These are phyloP conservation scores for Aphis craccivora DNA, from an alignment of 1,140 invertebrate species.

Conservation along the genomic window DNA sequence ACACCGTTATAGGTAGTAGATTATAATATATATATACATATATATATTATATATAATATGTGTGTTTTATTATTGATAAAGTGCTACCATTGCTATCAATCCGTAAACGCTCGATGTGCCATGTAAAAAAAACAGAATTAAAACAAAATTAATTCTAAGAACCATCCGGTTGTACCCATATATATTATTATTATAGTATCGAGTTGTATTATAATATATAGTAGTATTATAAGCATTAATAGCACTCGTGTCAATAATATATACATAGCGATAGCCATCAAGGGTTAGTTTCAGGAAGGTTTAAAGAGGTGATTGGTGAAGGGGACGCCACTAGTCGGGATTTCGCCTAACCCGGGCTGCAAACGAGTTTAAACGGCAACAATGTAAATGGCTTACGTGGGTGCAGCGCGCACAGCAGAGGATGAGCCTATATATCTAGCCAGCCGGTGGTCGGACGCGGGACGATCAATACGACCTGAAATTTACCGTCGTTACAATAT, in stretches of 20 bases:
- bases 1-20: neutral
- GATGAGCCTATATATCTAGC: slow-evolving; percentile 43
- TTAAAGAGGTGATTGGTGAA: neutral
- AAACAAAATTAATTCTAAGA: neutral
- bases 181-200: neutral
- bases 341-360: neutral
- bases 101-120: neutral
- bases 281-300: neutral
- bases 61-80: neutral
- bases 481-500: slow-evolving; percentile 37
- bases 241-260: neutral
- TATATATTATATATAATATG: neutral
- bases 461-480: slow-evolving; percentile 58
- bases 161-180: neutral
- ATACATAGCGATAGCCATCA: neutral
- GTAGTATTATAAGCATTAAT: neutral
- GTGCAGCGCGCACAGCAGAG: slow-evolving; percentile 34
- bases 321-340: neutral
- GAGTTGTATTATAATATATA: neutral
- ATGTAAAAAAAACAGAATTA: neutral
- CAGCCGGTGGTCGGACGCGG: slow-evolving; percentile 49
- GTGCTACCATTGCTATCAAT: neutral
- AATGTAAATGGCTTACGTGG: slow-evolving; percentile 57
- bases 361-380: slow-evolving; percentile 51
- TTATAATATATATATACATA: neutral